These are phyloP conservation scores for Anoplophora glabripennis DNA, from an alignment of 1,140 invertebrate species.

Conservation along the genomic window DNA sequence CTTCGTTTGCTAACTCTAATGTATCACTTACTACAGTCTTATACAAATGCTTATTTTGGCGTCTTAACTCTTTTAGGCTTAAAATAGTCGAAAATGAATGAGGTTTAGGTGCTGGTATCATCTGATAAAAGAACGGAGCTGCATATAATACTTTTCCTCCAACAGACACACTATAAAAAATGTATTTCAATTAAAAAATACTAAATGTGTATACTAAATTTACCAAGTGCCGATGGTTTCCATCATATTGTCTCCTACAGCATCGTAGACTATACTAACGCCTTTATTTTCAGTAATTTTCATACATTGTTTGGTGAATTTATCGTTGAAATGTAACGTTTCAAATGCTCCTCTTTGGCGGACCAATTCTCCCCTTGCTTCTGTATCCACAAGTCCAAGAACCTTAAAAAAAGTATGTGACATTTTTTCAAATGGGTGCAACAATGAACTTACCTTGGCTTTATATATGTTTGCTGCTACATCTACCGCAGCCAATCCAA, in stretches of 20 bases:
- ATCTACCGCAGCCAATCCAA: slow-evolving; percentile 59
- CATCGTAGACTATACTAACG: slow-evolving; percentile 57
- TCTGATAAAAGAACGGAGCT: slow-evolving; percentile 41
- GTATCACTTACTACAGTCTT: slow-evolving; percentile 50
- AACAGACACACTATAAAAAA: slow-evolving; percentile 48
- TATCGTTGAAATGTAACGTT: slow-evolving; percentile 52
- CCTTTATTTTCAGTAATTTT: slow-evolving; percentile 53
- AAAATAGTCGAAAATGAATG: slow-evolving; percentile 35
- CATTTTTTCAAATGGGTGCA: too few species aligned
- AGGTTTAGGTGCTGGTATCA: slow-evolving; percentile 33
- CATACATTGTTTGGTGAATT: slow-evolving; percentile 52
- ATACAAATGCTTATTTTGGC: slow-evolving; percentile 42
- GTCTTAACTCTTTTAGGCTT: slow-evolving; percentile 33
- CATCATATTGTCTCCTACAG: slow-evolving; percentile 57
- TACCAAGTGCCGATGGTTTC: slow-evolving; percentile 53
- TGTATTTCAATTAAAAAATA: not conserved
- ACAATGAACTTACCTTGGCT: slow-evolving; percentile 48
- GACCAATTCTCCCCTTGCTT: slow-evolving; percentile 54
- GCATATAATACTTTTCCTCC: slow-evolving; percentile 53
- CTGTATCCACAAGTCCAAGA: slow-evolving; percentile 55
- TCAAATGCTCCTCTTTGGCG: slow-evolving; percentile 55
- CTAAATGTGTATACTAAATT: slow-evolving; percentile 12
- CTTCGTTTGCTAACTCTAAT: slow-evolving; percentile 53
- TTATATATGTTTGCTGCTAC: slow-evolving; percentile 57
- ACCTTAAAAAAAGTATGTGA: slow-evolving; percentile 46